Conservation (phyloP, 53 echinoderm and acorn worm species). For the Patiria pectinifera region DNA sequence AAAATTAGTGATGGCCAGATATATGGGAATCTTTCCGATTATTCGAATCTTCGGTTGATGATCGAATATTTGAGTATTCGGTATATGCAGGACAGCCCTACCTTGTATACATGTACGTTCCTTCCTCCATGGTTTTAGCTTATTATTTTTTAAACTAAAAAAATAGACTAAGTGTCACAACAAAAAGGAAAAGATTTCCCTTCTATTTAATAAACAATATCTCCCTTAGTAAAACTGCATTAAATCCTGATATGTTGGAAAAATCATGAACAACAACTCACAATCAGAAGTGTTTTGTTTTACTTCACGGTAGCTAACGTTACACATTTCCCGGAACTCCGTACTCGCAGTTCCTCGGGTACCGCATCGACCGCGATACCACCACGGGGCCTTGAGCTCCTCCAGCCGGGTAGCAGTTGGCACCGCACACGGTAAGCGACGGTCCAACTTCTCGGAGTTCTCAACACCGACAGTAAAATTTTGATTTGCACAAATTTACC, state of each 20-base stretch:
- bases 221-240: no score
- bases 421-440: not conserved
- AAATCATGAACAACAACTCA: not conserved
- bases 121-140: no score
- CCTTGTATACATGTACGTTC: no score
- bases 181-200: no score
- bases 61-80: no score
- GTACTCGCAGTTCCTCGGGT: not conserved
- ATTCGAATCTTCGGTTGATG: no score
- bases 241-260: not conserved
- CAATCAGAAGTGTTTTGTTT: not conserved
- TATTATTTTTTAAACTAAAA: no score
- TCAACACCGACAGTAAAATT: not conserved
- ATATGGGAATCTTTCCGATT: no score
- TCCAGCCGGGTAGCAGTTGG: not conserved
- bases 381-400: not conserved
- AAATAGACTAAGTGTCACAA: no score
- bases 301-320: not conserved
- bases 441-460: not conserved
- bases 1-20: no score
- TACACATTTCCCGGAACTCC: not conserved
- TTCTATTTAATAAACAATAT: no score
- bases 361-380: conserved; percentile 36
- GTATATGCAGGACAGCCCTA: no score
- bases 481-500: not conserved